Percentiles rank a stretch among this genome's conserved stretches.
phyloP scores from a whole-genome alignment of 2,888 invertebrate genomes.

The Smittia aterrima region DNA sequence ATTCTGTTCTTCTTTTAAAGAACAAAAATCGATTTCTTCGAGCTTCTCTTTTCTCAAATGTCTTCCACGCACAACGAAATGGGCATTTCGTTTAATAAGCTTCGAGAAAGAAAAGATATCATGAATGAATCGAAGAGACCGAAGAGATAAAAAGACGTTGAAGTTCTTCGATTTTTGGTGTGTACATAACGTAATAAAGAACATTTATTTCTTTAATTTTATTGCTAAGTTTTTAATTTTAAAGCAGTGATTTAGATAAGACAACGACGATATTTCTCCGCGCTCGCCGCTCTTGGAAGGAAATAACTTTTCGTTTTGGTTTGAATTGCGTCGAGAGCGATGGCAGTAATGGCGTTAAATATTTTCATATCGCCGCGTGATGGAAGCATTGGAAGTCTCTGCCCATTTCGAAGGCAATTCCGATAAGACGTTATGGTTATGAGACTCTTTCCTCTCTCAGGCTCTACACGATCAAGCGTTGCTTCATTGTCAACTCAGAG shows the following conservation, averaged over 20 bases:
- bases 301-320: not conserved
- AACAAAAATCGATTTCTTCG: not conserved
- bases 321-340: not conserved
- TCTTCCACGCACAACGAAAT: slow-evolving; percentile 7
- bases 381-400: slow-evolving; percentile 20
- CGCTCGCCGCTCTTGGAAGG: not conserved
- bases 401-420: slow-evolving; percentile 31
- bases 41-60: not conserved
- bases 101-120: not conserved
- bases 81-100: not conserved
- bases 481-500: too few relatives aligned
- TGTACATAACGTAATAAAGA: slow-evolving; percentile 29
- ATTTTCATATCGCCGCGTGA: not conserved
- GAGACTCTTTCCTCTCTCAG: not conserved
- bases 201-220: slow-evolving; percentile 39
- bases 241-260: slow-evolving; percentile 37
- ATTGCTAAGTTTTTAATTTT: slow-evolving; percentile 35
- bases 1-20: not conserved
- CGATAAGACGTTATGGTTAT: slow-evolving; percentile 30
- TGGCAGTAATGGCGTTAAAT: slow-evolving; percentile 39
- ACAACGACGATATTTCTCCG: slow-evolving; percentile 25
- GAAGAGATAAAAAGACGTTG: not conserved
- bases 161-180: slow-evolving; percentile 6
- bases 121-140: slow-evolving; percentile 1
- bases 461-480: too few relatives aligned